Evolutionary conservation across 1,140 invertebrate genomes (phyloP).

Genomic region (Microplitis demolitor): DNA sequence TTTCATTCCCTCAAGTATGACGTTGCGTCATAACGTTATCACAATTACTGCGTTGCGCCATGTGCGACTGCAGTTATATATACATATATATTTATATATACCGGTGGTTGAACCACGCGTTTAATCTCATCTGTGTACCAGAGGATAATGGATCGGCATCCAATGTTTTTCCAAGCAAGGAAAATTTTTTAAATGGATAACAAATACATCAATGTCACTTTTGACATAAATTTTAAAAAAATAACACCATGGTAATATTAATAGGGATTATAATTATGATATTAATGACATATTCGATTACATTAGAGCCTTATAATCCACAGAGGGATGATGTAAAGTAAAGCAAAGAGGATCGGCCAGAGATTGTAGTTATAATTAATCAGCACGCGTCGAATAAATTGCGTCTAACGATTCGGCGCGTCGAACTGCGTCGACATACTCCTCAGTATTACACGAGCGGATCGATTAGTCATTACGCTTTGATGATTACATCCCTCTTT

Average conservation of each 20-base stretch:
- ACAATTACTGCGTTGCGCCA: conserved; percentile 7
- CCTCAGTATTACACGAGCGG: not conserved
- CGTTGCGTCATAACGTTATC: not conserved
- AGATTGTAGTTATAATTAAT: not conserved
- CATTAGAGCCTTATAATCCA: not conserved
- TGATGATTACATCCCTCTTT: conserved; percentile 7
- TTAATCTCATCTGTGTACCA: too few species aligned
- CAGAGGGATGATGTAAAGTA: not conserved
- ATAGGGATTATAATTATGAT: too few species aligned
- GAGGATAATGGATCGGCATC: too few species aligned
- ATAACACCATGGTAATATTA: too few species aligned
- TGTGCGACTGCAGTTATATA: not conserved
- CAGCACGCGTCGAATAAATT: not conserved
- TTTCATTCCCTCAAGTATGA: too few species aligned
- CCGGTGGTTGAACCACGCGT: too few species aligned
- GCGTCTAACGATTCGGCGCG: conserved; percentile 10
- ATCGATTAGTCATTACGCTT: conserved; percentile 5
- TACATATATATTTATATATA: too few species aligned
- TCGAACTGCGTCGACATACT: not conserved
- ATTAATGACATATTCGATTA: too few species aligned
- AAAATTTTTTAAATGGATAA: too few species aligned
- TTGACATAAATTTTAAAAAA: too few species aligned
- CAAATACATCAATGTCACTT: too few species aligned
- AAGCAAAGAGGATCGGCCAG: not conserved
- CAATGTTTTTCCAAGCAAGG: too few species aligned